These are phyloP conservation scores for Ptychobarbus kaznakovi DNA, from an alignment of 2,797 vertebrate genomes.

Conservation along the genomic window DNA sequence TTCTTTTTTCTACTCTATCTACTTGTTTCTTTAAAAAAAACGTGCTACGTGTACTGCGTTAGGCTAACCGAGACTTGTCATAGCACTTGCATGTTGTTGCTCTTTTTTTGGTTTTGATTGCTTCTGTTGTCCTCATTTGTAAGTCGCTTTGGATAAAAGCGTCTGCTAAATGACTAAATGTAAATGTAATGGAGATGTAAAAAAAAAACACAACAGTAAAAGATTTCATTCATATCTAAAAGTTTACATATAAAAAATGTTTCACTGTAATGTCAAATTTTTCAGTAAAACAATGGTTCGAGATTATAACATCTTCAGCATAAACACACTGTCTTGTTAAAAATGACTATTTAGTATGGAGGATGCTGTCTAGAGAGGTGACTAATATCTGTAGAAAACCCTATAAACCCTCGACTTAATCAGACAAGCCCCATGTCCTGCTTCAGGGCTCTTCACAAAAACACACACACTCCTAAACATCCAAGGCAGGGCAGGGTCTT, in stretches of 20 bases:
- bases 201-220: neutral
- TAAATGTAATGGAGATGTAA: no score
- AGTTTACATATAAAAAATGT: neutral
- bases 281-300: neutral
- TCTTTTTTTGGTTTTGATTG: no score
- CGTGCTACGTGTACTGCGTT: no score
- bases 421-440: conserved; percentile 32
- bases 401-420: conserved; percentile 9
- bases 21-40: no score
- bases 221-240: neutral
- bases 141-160: no score
- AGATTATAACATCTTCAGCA: neutral
- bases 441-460: conserved; percentile 21
- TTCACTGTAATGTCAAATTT: neutral
- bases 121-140: no score
- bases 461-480: conserved; percentile 36
- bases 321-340: neutral
- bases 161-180: no score
- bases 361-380: conserved; percentile 14
- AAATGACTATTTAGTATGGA: conserved; percentile 7
- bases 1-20: no score
- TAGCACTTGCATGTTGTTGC: no score
- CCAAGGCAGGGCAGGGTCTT: neutral
- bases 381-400: conserved; percentile 18
- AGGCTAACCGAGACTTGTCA: no score